Evolutionary conservation across 2,113 vertebrate species (phyloP).

Genomic region (Urocitellus parryii): DNA sequence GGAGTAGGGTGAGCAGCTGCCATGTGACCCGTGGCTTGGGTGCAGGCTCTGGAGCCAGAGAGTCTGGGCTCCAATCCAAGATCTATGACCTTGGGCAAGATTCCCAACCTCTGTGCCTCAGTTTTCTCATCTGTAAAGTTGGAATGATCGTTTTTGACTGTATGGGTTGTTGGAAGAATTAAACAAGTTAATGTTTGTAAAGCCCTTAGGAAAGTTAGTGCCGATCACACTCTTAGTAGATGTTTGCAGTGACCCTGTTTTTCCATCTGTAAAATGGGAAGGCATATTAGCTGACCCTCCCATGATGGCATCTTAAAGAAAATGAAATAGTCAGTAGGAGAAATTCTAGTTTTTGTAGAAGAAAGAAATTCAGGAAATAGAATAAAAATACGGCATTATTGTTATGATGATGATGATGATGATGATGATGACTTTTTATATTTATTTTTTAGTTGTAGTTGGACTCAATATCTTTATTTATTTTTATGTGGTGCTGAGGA

Average conservation of each 20-base stretch:
- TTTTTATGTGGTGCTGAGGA: too few species aligned
- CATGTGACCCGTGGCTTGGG: background rate
- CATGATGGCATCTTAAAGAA: background rate
- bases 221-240: background rate
- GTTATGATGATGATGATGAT: too few species aligned
- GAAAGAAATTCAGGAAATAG: background rate
- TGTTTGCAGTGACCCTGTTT: background rate
- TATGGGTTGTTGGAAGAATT: background rate
- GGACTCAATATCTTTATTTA: background rate
- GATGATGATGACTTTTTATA: too few species aligned
- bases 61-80: slow-evolving; percentile 27
- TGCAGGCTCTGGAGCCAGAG: background rate
- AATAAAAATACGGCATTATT: background rate
- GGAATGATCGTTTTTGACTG: background rate
- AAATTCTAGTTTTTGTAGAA: slow-evolving; percentile 3
- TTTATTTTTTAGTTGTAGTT: too few species aligned
- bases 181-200: background rate
- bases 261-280: slow-evolving; percentile 18
- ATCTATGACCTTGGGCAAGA: background rate
- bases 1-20: background rate
- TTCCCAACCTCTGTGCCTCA: background rate
- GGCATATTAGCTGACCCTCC: background rate
- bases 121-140: background rate
- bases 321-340: slow-evolving; percentile 11
- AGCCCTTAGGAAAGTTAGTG: background rate